A percentile compares a stretch with the other conserved stretches of the same genome.
These are phyloP conservation scores for Adelphocoris suturalis DNA, from an alignment of 2,888 invertebrate genomes.

Conservation along the genomic window DNA sequence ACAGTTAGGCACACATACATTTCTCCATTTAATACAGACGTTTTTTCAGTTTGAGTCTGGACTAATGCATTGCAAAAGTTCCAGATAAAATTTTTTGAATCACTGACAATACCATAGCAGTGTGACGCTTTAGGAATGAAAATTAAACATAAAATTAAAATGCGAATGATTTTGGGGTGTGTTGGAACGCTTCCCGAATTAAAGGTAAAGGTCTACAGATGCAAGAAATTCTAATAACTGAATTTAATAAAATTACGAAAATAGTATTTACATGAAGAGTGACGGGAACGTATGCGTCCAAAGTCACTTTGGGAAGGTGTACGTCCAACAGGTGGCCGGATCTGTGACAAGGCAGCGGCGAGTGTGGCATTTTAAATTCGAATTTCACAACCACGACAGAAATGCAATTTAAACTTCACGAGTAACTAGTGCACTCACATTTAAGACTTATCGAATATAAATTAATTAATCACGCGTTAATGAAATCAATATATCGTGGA, in stretches of 20 bases:
- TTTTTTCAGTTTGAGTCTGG: too few relatives aligned
- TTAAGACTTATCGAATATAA: not conserved
- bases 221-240: too few relatives aligned
- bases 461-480: not conserved
- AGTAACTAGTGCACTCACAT: not conserved
- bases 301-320: constrained; percentile 67
- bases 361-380: constrained; percentile 69
- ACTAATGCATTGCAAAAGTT: too few relatives aligned
- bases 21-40: too few relatives aligned
- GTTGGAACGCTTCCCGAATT: too few relatives aligned
- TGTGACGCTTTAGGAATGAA: too few relatives aligned
- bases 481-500: not conserved
- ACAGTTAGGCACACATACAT: too few relatives aligned
- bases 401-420: not conserved
- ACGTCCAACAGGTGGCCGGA: constrained; percentile 62
- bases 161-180: too few relatives aligned
- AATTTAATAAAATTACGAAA: not conserved
- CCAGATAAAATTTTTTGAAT: too few relatives aligned
- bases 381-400: constrained; percentile 6
- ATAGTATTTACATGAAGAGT: constrained; percentile 51
- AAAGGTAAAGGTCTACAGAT: too few relatives aligned
- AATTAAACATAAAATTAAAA: too few relatives aligned
- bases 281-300: constrained; percentile 56
- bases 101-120: too few relatives aligned
- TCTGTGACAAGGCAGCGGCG: constrained; percentile 64